Evolutionary conservation across 1,140 invertebrate species (phyloP), one percentile per base, ranked within the genome.

Genomic region (Halyomorpha halys): DNA sequence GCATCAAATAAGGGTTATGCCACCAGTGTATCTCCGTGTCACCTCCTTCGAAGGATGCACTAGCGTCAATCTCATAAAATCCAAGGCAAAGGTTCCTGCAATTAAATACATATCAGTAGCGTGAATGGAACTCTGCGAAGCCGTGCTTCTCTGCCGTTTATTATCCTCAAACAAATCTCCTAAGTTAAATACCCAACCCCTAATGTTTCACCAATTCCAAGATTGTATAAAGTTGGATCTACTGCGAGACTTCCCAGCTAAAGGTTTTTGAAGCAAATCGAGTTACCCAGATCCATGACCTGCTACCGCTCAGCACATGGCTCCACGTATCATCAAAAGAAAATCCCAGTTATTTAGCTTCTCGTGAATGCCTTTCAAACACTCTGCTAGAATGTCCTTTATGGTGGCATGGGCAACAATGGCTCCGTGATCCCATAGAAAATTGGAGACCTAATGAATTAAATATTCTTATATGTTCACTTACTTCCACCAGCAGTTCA

Each of bases 311-410:
- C 8, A 21, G 8, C 8, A 9, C 19, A 13, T 53, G 51, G 51
- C 8, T 9, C 11, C 18, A 76, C 56, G 71, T 75, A 0, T 34
- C 65, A n/a, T 68, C 69, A 0, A 59, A 68, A 2, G 53, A 68
- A 8, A 78, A 79, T 65, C 75, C 76, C 0, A 74, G 74, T 0
- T 76, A 79, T 69, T 65, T 74, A 19, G 63, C 75, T 56, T 77
- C 76, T 1, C 62, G 77, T 19, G 76, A 77, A 13, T 39, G 69
- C n/a, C 51, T 25, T 2, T 65, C 72, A 54, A 63, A 59, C 16
- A 47, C 66, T 14, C 66, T 77, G 16, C 27, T 61, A 9, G 47
- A 67, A 16, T 69, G 65, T 59, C 14, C 62, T 15, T 62, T 77
- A 27, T 78, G 76, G 76, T 76, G 71, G 72, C 19, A 65, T 14